A percentile compares a stretch with the other conserved stretches of the same genome.
Evolutionary conservation across 1,140 invertebrate species (phyloP).

Genomic region (Ceratosolen solmsi): DNA sequence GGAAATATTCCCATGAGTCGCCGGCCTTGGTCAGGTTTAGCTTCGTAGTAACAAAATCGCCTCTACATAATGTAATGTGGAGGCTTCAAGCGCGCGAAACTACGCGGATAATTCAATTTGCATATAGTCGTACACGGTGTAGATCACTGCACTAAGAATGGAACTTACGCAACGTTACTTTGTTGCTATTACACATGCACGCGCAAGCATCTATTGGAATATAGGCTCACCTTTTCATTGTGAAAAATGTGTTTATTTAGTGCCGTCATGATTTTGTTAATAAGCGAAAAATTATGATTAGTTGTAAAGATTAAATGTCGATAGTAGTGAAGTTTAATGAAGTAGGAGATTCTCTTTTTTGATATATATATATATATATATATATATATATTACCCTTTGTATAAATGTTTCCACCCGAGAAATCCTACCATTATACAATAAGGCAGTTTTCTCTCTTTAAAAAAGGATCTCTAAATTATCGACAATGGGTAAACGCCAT

Average conservation of each 20-base stretch:
- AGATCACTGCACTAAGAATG: constrained; percentile 22
- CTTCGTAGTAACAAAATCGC: constrained; percentile 40
- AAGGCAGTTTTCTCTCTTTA: neutral
- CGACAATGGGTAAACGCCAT: neutral
- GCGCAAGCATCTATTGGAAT: too few relatives aligned
- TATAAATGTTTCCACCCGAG: too few relatives aligned
- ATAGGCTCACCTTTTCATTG: too few relatives aligned
- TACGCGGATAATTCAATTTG: constrained; percentile 44
- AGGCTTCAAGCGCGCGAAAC: constrained; percentile 10
- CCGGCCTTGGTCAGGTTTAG: constrained; percentile 42
- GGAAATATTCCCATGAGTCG: constrained; percentile 33
- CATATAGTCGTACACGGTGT: constrained; percentile 23
- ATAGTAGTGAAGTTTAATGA: too few relatives aligned
- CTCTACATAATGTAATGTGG: constrained; percentile 28
- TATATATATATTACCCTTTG: too few relatives aligned
- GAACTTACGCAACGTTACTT: constrained; percentile 34
- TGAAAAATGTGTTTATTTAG: too few relatives aligned
- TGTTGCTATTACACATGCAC: constrained; percentile 9
- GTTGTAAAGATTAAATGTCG: too few relatives aligned
- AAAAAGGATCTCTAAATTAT: constrained; percentile 1
- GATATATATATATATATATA: too few relatives aligned
- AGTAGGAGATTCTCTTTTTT: too few relatives aligned
- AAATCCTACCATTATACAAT: neutral
- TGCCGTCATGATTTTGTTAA: too few relatives aligned
- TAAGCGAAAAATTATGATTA: too few relatives aligned